phyloP scores from a whole-genome alignment of 2,888 invertebrate species.

The Pollenia amentaria region DNA sequence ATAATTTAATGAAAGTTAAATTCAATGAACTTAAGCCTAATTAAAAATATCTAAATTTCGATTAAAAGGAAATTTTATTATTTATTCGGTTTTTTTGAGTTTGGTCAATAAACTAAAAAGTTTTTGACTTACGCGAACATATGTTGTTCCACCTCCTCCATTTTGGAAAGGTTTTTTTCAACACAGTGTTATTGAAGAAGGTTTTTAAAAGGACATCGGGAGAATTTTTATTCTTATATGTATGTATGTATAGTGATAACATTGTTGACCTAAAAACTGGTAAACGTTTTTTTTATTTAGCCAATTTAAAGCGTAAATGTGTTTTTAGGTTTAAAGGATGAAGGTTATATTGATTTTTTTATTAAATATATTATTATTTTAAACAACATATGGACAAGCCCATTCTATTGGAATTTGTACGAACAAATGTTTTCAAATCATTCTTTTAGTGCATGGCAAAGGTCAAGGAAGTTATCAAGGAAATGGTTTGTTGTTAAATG shows the following conservation, averaged over 20 bases:
- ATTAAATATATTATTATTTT: slow-evolving; percentile 9
- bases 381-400: slow-evolving; percentile 20
- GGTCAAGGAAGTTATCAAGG: slow-evolving; percentile 65
- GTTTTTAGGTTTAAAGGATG: neutral
- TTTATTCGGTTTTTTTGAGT: no score
- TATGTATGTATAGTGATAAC: neutral
- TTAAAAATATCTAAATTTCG: no score
- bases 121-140: no score
- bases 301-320: neutral
- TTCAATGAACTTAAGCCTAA: no score
- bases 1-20: no score
- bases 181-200: no score
- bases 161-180: no score
- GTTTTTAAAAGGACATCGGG: no score
- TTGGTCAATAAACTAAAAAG: no score
- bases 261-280: neutral
- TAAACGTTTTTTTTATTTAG: neutral
- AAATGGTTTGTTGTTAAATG: slow-evolving; percentile 16
- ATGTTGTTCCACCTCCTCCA: no score
- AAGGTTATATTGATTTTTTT: slow-evolving; percentile 58
- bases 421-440: neutral
- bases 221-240: no score
- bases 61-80: no score
- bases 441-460: slow-evolving; percentile 50
- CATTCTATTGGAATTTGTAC: neutral